Percentiles rank a stretch among this genome's conserved stretches.
Evolutionary conservation across 2,797 vertebrate species (phyloP).

Genomic region (Galagoides demidoff): DNA sequence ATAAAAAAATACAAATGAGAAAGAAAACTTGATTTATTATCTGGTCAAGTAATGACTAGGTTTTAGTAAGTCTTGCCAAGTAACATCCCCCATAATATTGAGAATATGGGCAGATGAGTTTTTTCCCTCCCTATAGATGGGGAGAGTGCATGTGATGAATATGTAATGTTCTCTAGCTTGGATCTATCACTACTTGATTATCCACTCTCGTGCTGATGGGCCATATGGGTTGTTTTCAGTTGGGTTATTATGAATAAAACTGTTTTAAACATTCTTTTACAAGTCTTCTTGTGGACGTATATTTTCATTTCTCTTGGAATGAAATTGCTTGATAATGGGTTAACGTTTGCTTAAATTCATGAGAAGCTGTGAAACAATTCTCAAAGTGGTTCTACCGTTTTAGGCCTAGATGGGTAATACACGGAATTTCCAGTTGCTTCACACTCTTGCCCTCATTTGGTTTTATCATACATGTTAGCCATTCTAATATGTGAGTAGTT

Average conservation of each 20-base stretch:
- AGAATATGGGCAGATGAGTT: background rate
- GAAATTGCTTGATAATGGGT: background rate
- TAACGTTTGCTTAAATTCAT: background rate
- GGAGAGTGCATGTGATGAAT: conserved; percentile 23
- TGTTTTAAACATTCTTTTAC: background rate
- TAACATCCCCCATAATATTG: background rate
- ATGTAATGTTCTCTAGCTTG: background rate
- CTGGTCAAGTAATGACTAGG: background rate
- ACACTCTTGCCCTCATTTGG: background rate
- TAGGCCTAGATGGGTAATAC: background rate
- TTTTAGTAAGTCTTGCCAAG: background rate
- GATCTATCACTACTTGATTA: background rate
- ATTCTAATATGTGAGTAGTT: background rate
- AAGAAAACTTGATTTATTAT: background rate
- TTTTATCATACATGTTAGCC: background rate
- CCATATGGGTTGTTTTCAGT: background rate
- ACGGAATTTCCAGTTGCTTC: background rate
- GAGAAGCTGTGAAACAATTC: background rate
- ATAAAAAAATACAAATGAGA: background rate
- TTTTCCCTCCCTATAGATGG: background rate
- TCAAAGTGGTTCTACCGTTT: background rate
- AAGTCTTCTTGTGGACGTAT: background rate
- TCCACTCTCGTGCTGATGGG: background rate
- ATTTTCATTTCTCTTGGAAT: conserved; percentile 42
- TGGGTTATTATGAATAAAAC: background rate